phyloP scores from a whole-genome alignment of 2,888 invertebrate species.

The Drosophila fulvimacula region DNA sequence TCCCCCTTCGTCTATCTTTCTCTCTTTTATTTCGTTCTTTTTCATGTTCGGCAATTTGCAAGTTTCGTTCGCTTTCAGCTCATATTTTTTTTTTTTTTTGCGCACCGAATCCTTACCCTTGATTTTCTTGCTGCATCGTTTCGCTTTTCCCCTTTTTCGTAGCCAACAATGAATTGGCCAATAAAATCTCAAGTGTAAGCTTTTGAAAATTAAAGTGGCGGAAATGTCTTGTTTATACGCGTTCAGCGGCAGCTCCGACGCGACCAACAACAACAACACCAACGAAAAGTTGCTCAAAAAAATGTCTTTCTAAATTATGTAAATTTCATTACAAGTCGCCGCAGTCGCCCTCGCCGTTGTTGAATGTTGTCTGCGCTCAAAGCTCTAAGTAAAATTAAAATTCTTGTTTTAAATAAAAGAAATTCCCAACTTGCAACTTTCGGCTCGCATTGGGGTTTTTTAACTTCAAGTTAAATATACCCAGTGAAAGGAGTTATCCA shows the following conservation, averaged over 20 bases:
- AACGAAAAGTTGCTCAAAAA: conserved; percentile 62
- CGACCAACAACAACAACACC: conserved; percentile 6
- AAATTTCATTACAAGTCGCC: conserved; percentile 75
- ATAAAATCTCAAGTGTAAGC: conserved; percentile 80
- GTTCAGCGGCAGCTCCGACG: conserved; percentile 46
- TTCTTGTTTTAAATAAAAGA: conserved; percentile 66
- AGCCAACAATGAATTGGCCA: conserved; percentile 79
- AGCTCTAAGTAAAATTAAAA: conserved; percentile 75
- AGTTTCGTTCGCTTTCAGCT: conserved; percentile 62
- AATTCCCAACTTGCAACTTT: conserved; percentile 33
- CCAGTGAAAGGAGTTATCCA: background rate
- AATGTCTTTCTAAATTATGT: conserved; percentile 80
- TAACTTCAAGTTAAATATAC: conserved; percentile 7
- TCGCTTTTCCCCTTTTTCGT: conserved; percentile 26
- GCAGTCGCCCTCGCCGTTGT: conserved; percentile 2
- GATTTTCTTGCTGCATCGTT: background rate
- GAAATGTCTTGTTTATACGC: conserved; percentile 76
- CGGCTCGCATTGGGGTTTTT: conserved; percentile 37
- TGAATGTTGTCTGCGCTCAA: conserved; percentile 41
- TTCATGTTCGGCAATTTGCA: conserved; percentile 50
- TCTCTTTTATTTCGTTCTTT: conserved; percentile 7
- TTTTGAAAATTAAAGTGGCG: conserved; percentile 79
- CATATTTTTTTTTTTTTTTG: conserved; percentile 54
- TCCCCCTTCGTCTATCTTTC: background rate
- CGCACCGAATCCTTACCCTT: conserved; percentile 30